Evolutionary conservation across 92 coral and sea anemone species (phyloP).

Genomic region (Blastomussa wellsi): DNA sequence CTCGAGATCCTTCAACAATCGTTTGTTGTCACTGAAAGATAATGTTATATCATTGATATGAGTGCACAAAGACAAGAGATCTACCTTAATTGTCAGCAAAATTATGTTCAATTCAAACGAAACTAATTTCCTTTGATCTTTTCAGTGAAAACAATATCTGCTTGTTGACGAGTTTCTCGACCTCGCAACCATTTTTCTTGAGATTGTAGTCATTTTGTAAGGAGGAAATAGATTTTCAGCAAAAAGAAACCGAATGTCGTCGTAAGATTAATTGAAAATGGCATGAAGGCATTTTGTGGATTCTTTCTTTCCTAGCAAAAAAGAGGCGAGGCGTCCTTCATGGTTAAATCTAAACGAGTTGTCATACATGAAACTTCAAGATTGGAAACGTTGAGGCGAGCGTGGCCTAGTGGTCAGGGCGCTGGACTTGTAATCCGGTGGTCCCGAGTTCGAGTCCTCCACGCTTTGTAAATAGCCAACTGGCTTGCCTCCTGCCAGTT

Average conservation of each 20-base stretch:
- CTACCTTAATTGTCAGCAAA: not conserved
- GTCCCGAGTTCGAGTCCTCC: no score
- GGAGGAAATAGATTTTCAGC: not conserved
- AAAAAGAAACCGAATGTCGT: not conserved
- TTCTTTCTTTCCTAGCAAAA: not conserved
- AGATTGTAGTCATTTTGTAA: not conserved
- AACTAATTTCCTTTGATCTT: no score
- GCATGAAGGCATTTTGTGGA: not conserved
- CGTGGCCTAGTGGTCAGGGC: no score
- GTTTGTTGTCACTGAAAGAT: slow-evolving; percentile 88
- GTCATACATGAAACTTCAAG: no score
- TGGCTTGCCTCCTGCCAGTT: no score
- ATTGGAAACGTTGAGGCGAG: no score
- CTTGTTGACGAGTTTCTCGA: not conserved
- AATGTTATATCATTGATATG: not conserved
- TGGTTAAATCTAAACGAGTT: no score
- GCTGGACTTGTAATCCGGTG: no score
- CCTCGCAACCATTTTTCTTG: not conserved
- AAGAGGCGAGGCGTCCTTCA: no score
- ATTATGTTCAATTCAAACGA: no score
- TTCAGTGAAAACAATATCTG: not conserved
- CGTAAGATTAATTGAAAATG: no score
- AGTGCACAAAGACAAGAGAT: not conserved
- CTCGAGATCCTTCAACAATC: slow-evolving; percentile 91
- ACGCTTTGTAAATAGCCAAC: no score